Conservation (phyloP, 2,797 vertebrate species). For the Oophaga sylvatica region DNA sequence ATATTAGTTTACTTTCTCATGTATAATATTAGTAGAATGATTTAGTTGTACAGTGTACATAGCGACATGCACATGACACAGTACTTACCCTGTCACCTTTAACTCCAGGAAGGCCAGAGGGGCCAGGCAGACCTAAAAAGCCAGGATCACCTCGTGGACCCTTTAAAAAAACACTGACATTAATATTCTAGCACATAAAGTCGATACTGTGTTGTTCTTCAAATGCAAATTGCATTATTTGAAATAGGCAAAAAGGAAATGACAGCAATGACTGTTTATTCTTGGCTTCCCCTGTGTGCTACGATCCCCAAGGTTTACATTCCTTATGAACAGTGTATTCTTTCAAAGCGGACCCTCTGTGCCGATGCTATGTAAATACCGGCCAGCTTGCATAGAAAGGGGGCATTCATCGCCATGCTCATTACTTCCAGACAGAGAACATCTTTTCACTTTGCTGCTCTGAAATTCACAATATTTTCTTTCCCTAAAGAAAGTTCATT, state of each 20-base stretch:
- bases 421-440: conserved; percentile 64
- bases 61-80: background rate
- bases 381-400: conserved; percentile 73
- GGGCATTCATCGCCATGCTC: conserved; percentile 70
- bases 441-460: conserved; percentile 55
- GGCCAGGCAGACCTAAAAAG: conserved; percentile 90
- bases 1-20: background rate
- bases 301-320: conserved; percentile 70
- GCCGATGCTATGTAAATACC: conserved; percentile 82
- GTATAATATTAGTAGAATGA: background rate
- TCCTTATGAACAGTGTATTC: conserved; percentile 81
- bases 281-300: conserved; percentile 71
- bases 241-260: conserved; percentile 50
- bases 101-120: conserved; percentile 86
- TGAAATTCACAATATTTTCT: conserved; percentile 28
- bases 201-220: conserved; percentile 24
- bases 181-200: background rate
- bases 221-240: conserved; percentile 53
- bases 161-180: conserved; percentile 72
- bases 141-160: conserved; percentile 90
- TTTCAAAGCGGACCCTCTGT: conserved; percentile 78
- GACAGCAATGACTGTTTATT: conserved; percentile 43
- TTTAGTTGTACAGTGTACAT: background rate
- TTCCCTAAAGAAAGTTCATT: conserved; percentile 13
- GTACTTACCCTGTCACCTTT: conserved; percentile 92